These are phyloP conservation scores for Drosophila kurseongensis DNA, from an alignment of 1,140 invertebrate species.

Conservation along the genomic window DNA sequence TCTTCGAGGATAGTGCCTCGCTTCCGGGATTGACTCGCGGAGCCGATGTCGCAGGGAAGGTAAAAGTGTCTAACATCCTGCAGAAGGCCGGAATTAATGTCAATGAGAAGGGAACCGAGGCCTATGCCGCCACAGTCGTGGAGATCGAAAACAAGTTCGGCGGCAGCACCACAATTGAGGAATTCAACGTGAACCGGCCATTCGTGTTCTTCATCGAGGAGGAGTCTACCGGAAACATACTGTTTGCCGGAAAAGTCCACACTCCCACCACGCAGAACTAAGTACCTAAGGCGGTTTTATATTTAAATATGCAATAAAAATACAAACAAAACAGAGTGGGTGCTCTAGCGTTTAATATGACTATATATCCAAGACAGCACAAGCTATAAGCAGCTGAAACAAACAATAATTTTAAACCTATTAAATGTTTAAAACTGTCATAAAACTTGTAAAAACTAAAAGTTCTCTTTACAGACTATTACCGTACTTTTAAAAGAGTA, in stretches of 20 bases:
- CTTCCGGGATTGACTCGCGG: conserved; percentile 88
- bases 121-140: conserved; percentile 90
- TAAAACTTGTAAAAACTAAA: too few relatives aligned
- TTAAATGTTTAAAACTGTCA: too few relatives aligned
- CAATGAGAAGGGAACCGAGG: conserved; percentile 92
- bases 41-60: conserved; percentile 83
- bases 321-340: not conserved
- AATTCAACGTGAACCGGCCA: conserved; percentile 89
- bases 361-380: too few relatives aligned
- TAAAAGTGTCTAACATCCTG: conserved; percentile 90
- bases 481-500: too few relatives aligned
- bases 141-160: conserved; percentile 90
- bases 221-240: conserved; percentile 88
- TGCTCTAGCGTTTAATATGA: too few relatives aligned
- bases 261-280: conserved; percentile 85
- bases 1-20: conserved; percentile 89
- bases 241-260: conserved; percentile 90
- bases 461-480: too few relatives aligned
- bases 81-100: conserved; percentile 94
- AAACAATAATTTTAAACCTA: too few relatives aligned
- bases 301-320: conserved; percentile 41
- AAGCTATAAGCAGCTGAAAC: too few relatives aligned
- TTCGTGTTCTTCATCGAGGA: conserved; percentile 94
- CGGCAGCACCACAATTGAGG: conserved; percentile 84
- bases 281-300: not conserved